phyloP scores from a whole-genome alignment of 1,140 invertebrate species.

The Homalodisca vitripennis region DNA sequence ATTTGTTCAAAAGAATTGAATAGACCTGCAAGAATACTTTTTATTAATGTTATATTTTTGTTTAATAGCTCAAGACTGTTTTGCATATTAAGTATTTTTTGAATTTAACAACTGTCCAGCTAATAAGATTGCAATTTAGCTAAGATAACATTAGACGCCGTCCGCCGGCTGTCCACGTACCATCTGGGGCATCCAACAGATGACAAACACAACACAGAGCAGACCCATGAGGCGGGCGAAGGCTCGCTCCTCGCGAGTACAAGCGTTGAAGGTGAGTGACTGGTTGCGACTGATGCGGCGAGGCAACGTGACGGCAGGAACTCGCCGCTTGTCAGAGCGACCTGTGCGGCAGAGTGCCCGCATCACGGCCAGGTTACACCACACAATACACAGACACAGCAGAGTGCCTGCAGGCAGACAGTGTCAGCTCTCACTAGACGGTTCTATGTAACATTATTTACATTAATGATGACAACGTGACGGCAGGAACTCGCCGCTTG shows the following conservation, averaged over 20 bases:
- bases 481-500: constrained; percentile 11
- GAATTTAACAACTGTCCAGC: no score
- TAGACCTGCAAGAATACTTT: no score
- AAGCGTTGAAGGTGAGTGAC: constrained; percentile 41
- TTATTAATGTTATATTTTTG: no score
- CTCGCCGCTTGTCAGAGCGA: constrained; percentile 1
- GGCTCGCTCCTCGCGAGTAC: constrained; percentile 75
- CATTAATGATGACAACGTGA: no score
- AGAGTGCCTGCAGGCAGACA: constrained; percentile 59
- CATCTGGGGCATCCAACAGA: constrained; percentile 87
- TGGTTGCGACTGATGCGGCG: constrained; percentile 40
- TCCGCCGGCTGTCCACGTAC: no score
- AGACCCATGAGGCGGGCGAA: constrained; percentile 82
- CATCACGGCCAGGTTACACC: constrained; percentile 80
- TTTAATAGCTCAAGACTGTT: no score
- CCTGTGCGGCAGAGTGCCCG: constrained; percentile 53
- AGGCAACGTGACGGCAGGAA: constrained; percentile 34
- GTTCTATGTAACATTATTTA: no score
- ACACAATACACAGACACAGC: constrained; percentile 72
- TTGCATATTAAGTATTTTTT: no score
- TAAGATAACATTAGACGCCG: no score
- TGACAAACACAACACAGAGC: constrained; percentile 75
- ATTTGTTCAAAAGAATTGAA: neutral
- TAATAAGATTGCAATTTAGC: no score
- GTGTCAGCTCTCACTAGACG: no score